Evolutionary conservation across 2,888 invertebrate genomes (phyloP), one percentile per base, ranked within the genome.

Genomic region (Sarcophaga rosellei): DNA sequence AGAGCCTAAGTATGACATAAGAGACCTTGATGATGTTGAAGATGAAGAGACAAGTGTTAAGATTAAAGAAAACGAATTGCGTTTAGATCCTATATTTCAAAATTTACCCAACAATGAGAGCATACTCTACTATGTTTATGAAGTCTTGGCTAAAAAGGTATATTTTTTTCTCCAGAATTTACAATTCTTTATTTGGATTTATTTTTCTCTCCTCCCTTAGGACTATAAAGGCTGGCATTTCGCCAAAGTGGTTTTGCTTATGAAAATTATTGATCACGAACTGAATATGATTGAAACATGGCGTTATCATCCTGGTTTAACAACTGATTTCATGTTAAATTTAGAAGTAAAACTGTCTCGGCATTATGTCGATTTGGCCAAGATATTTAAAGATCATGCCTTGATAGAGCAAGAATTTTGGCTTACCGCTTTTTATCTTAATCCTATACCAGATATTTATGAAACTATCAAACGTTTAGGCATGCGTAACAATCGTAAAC

Each of bases 381-480:
- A 89, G 53, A 89, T 91, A 2, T 92, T 92, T 20, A 86, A 89
- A 4, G 91, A 91, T 8, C 89, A 90, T 68, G 89, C 84, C 0
- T 92, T 92, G 72, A 89, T 92, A 86, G 92, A 93, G 68, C 92
- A 93, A 2, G 92, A 92, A 74, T 91, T 92, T 21, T 92, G 92
- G 92, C 74, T 92, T 0, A 92, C 93, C 0, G 90, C 93, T 0
- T 92, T 93, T 84, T 92, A 93, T 47, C 84, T 92, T 17, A 87
- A 91, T 88, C 92, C 92, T 2, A 90, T 88, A 11, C 61, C 88
- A 2, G 87, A 84, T 12, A 89, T 90, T 57, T 91, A 91, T 66
- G 89, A 88, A 25, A 89, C 90, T 17, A 90, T 92, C 0, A 90
- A 89, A n/a, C 90, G 91, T 3, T 90, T 92, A 73, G 90, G 90